These are phyloP conservation scores for Phrixothrix hirtus DNA, from an alignment of 2,888 invertebrate genomes.

Conservation along the genomic window DNA sequence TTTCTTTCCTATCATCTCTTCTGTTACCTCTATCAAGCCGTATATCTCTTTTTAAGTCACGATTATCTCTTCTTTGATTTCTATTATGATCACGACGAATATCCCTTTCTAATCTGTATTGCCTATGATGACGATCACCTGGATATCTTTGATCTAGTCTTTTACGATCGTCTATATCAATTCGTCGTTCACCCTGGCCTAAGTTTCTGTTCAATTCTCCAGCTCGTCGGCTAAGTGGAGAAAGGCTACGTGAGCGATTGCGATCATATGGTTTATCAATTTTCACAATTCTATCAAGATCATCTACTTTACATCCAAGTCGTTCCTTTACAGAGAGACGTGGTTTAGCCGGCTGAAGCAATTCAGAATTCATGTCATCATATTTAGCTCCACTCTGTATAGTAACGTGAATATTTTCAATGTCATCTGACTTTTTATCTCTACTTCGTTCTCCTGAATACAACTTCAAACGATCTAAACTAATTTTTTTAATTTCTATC, in stretches of 20 bases:
- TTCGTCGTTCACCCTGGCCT: constrained; percentile 51
- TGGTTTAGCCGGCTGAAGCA: constrained; percentile 54
- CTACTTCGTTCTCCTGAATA: constrained; percentile 60
- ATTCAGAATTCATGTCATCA: constrained; percentile 43
- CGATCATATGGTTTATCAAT: constrained; percentile 60
- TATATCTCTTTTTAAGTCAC: constrained; percentile 24
- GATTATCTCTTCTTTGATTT: constrained; percentile 38
- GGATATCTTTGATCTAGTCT: constrained; percentile 44
- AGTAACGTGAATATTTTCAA: constrained; percentile 62
- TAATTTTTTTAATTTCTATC: constrained; percentile 74
- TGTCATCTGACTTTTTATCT: constrained; percentile 40
- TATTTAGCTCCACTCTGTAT: constrained; percentile 53
- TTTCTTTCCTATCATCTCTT: constrained; percentile 26
- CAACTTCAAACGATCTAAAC: constrained; percentile 68
- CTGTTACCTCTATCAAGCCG: too few species aligned
- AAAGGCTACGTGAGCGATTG: constrained; percentile 57
- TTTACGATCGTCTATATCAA: constrained; percentile 43
- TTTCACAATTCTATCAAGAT: constrained; percentile 57
- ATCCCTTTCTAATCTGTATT: constrained; percentile 42
- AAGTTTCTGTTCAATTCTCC: constrained; percentile 51
- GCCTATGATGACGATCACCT: constrained; percentile 33
- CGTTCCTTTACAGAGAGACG: constrained; percentile 78
- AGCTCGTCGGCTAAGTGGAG: constrained; percentile 56
- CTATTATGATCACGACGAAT: constrained; percentile 48
- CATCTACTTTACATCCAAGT: constrained; percentile 75